phyloP scores from a whole-genome alignment of 2,888 invertebrate species.

The Spilosoma lubricipeda region DNA sequence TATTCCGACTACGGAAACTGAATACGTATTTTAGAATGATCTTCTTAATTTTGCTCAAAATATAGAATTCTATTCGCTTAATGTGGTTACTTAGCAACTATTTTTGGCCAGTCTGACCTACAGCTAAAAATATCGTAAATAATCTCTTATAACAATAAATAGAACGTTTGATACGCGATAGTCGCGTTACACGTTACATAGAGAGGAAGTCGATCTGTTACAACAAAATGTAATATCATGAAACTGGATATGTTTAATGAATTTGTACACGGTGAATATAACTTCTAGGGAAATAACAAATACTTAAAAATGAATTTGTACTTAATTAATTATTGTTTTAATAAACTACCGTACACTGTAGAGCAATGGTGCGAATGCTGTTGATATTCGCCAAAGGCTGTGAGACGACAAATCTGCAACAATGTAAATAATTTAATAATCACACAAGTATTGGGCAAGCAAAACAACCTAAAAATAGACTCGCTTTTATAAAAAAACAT shows the following conservation, averaged over 20 bases:
- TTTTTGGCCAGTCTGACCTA: slow-evolving; percentile 70
- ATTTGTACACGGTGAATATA: slow-evolving; percentile 71
- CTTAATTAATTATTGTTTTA: slow-evolving; percentile 50
- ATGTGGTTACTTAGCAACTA: slow-evolving; percentile 39
- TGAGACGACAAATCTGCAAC: slow-evolving; percentile 71
- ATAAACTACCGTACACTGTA: slow-evolving; percentile 77
- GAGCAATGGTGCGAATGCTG: slow-evolving; percentile 65
- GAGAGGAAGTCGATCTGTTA: slow-evolving; percentile 31
- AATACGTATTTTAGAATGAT: background rate
- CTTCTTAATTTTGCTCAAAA: slow-evolving; percentile 1
- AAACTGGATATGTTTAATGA: slow-evolving; percentile 71
- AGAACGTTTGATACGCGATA: slow-evolving; percentile 20
- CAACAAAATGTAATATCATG: slow-evolving; percentile 44
- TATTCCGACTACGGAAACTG: slow-evolving; percentile 11
- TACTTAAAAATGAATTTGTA: slow-evolving; percentile 56
- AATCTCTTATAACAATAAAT: slow-evolving; percentile 30
- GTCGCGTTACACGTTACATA: slow-evolving; percentile 24
- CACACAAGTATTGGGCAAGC: background rate
- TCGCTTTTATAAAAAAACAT: background rate
- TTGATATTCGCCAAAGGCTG: slow-evolving; percentile 66
- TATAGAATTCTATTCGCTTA: slow-evolving; percentile 36
- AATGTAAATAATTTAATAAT: slow-evolving; percentile 46
- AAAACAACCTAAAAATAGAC: too few species aligned
- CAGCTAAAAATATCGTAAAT: slow-evolving; percentile 54
- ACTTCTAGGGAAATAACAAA: slow-evolving; percentile 28